phyloP scores from a whole-genome alignment of 2,113 vertebrate species.

The Catagonus wagneri region DNA sequence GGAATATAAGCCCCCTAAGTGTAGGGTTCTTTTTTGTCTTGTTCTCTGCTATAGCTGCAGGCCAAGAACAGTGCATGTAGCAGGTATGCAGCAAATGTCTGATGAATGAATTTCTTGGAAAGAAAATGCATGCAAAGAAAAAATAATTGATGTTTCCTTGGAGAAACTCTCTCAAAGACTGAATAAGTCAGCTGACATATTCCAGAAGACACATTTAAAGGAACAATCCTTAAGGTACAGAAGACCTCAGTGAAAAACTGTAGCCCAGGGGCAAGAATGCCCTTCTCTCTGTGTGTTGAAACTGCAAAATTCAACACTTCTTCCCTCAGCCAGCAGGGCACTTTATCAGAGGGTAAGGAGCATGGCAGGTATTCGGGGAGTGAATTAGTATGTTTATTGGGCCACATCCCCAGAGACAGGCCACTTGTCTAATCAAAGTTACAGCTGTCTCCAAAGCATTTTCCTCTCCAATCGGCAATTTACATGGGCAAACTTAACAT shows the following conservation, averaged over 20 bases:
- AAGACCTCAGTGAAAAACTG: conserved; percentile 16
- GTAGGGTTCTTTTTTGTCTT: background rate
- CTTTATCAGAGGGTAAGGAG: conserved; percentile 16
- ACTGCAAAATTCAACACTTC: background rate
- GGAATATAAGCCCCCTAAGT: background rate
- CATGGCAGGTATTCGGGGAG: conserved; percentile 30
- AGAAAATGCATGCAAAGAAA: background rate
- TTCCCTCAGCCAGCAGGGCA: background rate
- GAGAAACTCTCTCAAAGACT: background rate
- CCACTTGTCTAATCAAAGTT: conserved; percentile 60
- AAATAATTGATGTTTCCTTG: background rate
- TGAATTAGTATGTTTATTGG: conserved; percentile 64
- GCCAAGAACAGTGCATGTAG: background rate
- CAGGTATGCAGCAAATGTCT: background rate
- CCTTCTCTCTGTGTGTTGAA: background rate
- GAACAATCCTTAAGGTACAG: background rate
- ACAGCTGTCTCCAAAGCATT: conserved; percentile 14
- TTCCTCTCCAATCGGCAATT: conserved; percentile 57
- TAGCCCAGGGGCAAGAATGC: background rate
- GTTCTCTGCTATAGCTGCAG: background rate
- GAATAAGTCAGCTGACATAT: background rate
- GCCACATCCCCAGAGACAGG: conserved; percentile 34
- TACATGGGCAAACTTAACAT: conserved; percentile 68
- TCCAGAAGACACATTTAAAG: background rate
- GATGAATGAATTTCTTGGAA: background rate